Evolutionary conservation across 2,888 invertebrate species (phyloP), one percentile per base, ranked within the genome.

Genomic region (Napeogenes sylphis): DNA sequence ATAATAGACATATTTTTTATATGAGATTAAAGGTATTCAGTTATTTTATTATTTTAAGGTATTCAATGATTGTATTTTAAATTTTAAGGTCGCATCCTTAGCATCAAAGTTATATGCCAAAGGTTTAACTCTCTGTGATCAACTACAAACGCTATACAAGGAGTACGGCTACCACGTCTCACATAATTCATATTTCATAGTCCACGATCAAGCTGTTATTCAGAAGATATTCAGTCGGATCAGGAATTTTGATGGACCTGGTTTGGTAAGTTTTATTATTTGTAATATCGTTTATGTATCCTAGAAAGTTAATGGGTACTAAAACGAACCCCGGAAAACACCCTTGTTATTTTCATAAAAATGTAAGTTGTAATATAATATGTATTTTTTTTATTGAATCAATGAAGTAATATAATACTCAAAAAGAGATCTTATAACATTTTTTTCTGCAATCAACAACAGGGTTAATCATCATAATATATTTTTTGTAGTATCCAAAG

Each of bases 81-180:
- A 21, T 51, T 51, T 51, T 14, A 71, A 90, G 90, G 90, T 90
- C 55, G 88, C 87, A 0, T 83, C 86, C 0, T 71, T 90, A 13
- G 88, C 89, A 0, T 87, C 90, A 0, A 94, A 94, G 78, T 87
- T 99, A 4, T 91, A 93, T 74, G 80, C 85, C 21, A 82, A 87
- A 57, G 92, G 92, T 0, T 85, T 92, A 2, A 92, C 92, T 0
- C 82, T 96, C 2, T 72, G 79, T 4, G 84, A 92, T 0, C 93
- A 95, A 75, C 85, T 99, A 55, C 91, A 94, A 4, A 92, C 93
- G 35, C 92, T 99, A 68, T 99, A 98, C 84, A 79, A 91, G 10
- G 91, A 92, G 91, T 99, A 97, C 83, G 99, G 99, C 0, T 95
- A 94, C 83, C 99, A 99, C 85, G 92, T 96, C 38, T 94, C 95